Base-by-base conservation (phyloP, 2,888 invertebrate species). In the Oeneis ivallda region DNA sequence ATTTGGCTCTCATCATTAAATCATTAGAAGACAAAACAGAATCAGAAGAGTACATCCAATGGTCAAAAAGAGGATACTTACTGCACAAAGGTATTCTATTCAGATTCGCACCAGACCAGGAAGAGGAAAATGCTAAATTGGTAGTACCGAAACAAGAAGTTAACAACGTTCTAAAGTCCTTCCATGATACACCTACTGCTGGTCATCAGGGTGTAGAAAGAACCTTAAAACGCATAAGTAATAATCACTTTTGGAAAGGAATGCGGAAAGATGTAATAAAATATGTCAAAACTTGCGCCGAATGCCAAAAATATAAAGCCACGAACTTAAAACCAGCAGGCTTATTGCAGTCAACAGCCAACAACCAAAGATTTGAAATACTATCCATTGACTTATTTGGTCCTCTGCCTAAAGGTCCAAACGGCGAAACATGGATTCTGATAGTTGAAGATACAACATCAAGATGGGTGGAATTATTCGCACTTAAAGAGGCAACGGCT, bases 311-410 rank as follows among this genome's bases (percentile, higher is more conserved):
- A 1, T 74, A 71, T 19, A 74, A 74, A 64, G 61, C 70, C 10
- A 62, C 65, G 1, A 74, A 72, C 37, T 58, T 58, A n/a, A 74
- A 71, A 39, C 67, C 72, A 39, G 73, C 56, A 52, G 75, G 68
- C 11, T 49, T 72, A 15, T 56, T 72, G 0, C 65, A 69, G 43
- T 49, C 72, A n/a, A 64, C 72, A 2, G 67, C 64, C 0, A 41
- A 57, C 0, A 54, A 68, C n/a, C 70, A 71, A 34, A 58, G 71
- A 5, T 68, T 70, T 45, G 73, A 75, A 60, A 70, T 72, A 1
- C 34, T 75, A 2, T 66, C 73, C 1, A 65, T 74, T 8, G 72
- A 75, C 26, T 52, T 74, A 15, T 74, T 74, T 49, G 74, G 73
- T 1, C 73, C 72, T 7, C 49, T 73, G 1, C 73, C 73, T 9